A percentile compares a stretch with the other conserved stretches of the same genome.
Conservation (phyloP, 2,797 vertebrate species). For the Petrocephalus schoutedeni region DNA sequence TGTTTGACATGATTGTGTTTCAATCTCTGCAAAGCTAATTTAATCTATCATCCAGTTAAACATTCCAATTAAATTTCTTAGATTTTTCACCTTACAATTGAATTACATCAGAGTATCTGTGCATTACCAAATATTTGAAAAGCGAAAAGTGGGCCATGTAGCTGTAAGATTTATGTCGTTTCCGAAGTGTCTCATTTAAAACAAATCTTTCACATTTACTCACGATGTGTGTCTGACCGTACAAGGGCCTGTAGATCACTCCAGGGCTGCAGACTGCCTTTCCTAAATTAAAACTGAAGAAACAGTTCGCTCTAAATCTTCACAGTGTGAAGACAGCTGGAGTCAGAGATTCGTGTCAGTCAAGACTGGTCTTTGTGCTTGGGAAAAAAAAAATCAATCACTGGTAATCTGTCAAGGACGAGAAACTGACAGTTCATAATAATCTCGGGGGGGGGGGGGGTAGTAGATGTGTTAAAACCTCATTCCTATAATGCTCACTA, state of each 20-base stretch:
- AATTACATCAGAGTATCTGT: background rate
- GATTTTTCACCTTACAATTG: background rate
- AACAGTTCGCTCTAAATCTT: slow-evolving; percentile 41
- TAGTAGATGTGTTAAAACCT: slow-evolving; percentile 39
- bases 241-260: slow-evolving; percentile 18
- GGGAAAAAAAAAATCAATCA: slow-evolving; percentile 24
- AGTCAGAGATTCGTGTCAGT: slow-evolving; percentile 51
- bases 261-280: slow-evolving; percentile 38
- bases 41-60: slow-evolving; percentile 31
- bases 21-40: slow-evolving; percentile 17
- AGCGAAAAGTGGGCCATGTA: background rate
- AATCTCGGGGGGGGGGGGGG: slow-evolving; percentile 49
- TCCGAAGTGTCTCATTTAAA: background rate
- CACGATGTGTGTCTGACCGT: slow-evolving; percentile 36
- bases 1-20: background rate
- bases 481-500: slow-evolving; percentile 35
- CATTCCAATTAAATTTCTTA: background rate
- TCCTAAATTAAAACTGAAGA: slow-evolving; percentile 37
- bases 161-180: background rate
- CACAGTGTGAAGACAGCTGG: slow-evolving; percentile 44
- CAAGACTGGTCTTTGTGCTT: slow-evolving; percentile 43
- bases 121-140: background rate
- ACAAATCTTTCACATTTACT: slow-evolving; percentile 38
- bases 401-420: slow-evolving; percentile 45
- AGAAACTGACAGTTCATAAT: slow-evolving; percentile 53